Evolutionary conservation across 2,113 vertebrate genomes (phyloP).

Genomic region (Cyanoramphus novaezelandiae): DNA sequence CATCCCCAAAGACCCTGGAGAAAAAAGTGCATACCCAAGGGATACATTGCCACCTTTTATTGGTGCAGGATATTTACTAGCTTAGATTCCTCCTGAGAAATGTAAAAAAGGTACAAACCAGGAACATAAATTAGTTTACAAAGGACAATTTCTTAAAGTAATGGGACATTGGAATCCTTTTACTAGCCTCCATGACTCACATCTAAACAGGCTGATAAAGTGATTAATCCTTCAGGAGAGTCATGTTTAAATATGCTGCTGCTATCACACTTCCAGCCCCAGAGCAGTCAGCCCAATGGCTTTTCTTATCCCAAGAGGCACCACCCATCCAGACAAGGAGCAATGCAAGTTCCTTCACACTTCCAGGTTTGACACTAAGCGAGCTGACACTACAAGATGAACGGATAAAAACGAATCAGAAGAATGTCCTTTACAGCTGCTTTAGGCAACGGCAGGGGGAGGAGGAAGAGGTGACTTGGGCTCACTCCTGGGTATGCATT

Average conservation of each 20-base stretch:
- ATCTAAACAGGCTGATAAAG: not conserved
- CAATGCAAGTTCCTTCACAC: not conserved
- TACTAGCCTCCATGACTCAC: not conserved
- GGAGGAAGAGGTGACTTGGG: not conserved
- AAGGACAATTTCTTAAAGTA: not conserved
- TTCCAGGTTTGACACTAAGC: constrained; percentile 23
- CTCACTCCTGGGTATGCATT: not conserved
- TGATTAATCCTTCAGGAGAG: not conserved
- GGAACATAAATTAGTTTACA: not conserved
- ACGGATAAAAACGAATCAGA: constrained; percentile 26
- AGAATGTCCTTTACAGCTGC: not conserved
- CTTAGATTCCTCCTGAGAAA: not conserved
- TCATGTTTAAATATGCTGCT: not conserved
- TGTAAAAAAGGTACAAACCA: not conserved
- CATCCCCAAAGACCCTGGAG: not conserved
- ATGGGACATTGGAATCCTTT: not conserved
- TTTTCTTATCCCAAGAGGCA: not conserved
- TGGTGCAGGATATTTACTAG: not conserved
- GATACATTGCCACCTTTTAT: not conserved
- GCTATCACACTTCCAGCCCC: not conserved
- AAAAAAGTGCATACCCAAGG: not conserved
- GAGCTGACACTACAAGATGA: constrained; percentile 10
- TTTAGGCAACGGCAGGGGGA: not conserved
- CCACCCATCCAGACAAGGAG: not conserved
- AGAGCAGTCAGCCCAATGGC: not conserved